Evolutionary conservation across 1,140 invertebrate species (phyloP), one percentile per base, ranked within the genome.

Genomic region (Agrilus planipennis): DNA sequence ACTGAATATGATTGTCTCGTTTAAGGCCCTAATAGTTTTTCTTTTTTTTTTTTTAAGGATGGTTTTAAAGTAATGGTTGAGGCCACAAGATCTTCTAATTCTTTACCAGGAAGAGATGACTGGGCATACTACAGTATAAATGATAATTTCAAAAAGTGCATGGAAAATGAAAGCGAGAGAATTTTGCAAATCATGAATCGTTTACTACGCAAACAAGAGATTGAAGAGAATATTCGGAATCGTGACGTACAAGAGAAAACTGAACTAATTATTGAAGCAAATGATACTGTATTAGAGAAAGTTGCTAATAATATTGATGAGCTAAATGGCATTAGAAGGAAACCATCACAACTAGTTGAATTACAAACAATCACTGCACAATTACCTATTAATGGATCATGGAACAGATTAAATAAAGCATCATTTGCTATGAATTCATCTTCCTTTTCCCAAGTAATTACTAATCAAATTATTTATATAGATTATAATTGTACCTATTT

Each of bases 231-330:
- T 28, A 69, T 86, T 10, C 58, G 51, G 48, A 58, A 61, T 39
- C 55, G 71, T 23, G 18, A 37, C 20, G 73, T 76, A 44, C 77
- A 85, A 32, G 81, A 87, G 45, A 79, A 79, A 53, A 77, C 81
- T 53, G 84, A 88, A 48, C 61, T 83, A 27, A 48, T 89, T 7
- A 62, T 77, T 19, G 83, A 87, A 53, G 72, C 74, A 9, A 89
- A 88, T 65, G 85, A 89, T 61, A 67, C 73, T 18, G 69, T 89
- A n/a, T 61, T 88, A n/a, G 86, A 90, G 55, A 70, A 75, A 58
- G 77, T 84, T 22, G 82, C 82, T 54, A 74, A 73, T 56, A 64
- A 63, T 46, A 69, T 89, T 50, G 83, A 88, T 61, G 74, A 81
- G 54, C 73, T 81, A 22, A 69, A 70, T 54, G 84, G 84, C 1